Conservation (phyloP, 2,797 vertebrate species). For the Tamandua tetradactyla region DNA sequence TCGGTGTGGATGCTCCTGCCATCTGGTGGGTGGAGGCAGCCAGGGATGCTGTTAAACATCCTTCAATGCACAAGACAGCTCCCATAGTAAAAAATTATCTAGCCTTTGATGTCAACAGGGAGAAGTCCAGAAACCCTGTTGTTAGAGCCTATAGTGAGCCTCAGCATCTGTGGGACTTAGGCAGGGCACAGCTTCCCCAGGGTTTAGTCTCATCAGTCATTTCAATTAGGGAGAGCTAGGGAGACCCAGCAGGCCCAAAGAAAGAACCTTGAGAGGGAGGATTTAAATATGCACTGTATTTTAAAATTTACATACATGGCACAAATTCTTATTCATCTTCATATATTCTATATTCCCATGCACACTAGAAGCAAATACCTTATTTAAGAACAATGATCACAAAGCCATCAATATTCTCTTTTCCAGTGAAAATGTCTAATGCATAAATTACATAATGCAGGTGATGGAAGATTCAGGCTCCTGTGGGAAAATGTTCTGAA, state of each 20-base stretch:
- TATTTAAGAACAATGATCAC: not conserved
- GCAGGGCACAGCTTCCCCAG: not conserved
- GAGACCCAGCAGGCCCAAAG: not conserved
- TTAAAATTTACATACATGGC: not conserved
- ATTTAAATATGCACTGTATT: not conserved
- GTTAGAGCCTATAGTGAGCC: no score
- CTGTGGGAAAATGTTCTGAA: not conserved
- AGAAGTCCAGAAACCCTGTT: not conserved
- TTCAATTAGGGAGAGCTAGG: not conserved
- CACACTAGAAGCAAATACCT: not conserved
- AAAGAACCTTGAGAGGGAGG: not conserved
- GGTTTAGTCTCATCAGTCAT: not conserved
- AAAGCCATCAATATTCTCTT: not conserved
- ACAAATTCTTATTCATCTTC: not conserved
- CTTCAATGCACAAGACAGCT: no score
- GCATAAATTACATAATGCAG: not conserved
- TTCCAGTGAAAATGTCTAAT: not conserved
- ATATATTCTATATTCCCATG: not conserved
- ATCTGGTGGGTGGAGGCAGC: not conserved
- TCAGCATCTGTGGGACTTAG: rapidly evolving
- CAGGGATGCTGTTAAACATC: not conserved
- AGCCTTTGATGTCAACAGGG: rapidly evolving
- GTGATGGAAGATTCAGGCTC: not conserved
- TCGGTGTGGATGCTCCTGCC: not conserved
- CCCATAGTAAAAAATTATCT: not conserved